These are phyloP conservation scores for Brachionichthys hirsutus DNA, from an alignment of 2,113 vertebrate genomes.

Conservation along the genomic window DNA sequence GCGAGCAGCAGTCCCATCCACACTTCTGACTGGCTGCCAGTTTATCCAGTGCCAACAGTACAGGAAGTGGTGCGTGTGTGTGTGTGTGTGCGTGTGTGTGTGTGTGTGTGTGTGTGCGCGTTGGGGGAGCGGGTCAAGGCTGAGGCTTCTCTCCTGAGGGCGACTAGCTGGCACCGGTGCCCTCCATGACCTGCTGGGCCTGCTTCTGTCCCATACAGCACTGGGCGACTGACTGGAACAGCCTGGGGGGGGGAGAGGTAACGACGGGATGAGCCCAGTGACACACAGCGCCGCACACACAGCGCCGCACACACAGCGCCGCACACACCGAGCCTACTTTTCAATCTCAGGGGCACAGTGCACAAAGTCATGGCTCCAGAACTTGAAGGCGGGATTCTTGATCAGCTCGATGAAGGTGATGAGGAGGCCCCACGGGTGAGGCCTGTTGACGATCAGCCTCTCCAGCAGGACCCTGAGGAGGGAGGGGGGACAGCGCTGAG, in stretches of 20 bases:
- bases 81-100: constrained; percentile 32
- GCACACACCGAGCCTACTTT: constrained; percentile 81
- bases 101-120: constrained; percentile 3
- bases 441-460: constrained; percentile 98
- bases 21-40: constrained; percentile 60
- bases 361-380: constrained; percentile 99
- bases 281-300: background rate
- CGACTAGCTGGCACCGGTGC: constrained; percentile 94
- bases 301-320: no score
- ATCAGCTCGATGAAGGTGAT: constrained; percentile 99
- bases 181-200: constrained; percentile 99
- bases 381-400: constrained; percentile 99
- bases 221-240: constrained; percentile 99
- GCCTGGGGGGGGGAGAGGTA: constrained; percentile 68
- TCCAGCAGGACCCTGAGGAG: constrained; percentile 90
- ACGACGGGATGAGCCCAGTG: background rate
- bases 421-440: constrained; percentile 98
- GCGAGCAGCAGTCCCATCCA: constrained; percentile 69
- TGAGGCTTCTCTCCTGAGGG: constrained; percentile 62
- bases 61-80: constrained; percentile 54
- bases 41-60: constrained; percentile 81
- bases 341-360: constrained; percentile 99
- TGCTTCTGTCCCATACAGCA: constrained; percentile 99
- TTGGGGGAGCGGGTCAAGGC: constrained; percentile 57
- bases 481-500: background rate